Evolutionary conservation across 2,797 vertebrate genomes (phyloP).

Genomic region (Platyrinchus mystaceus): DNA sequence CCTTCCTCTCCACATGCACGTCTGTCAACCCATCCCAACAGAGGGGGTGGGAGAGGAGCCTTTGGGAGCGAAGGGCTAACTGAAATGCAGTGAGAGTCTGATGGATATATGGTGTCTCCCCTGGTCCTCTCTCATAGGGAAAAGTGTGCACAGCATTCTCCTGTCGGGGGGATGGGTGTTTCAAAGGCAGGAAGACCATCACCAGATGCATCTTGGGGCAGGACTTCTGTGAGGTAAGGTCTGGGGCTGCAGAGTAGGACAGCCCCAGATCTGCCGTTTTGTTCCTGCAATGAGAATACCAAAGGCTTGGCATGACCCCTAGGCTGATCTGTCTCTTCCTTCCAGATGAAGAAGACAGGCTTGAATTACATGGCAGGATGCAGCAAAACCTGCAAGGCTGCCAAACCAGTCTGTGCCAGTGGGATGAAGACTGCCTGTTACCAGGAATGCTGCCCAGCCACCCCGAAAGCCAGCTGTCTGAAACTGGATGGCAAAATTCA

Average conservation of each 20-base stretch:
- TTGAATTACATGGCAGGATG: constrained; percentile 75
- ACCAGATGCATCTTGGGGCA: constrained; percentile 42
- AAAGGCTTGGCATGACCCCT: not conserved
- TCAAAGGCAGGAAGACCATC: constrained; percentile 30
- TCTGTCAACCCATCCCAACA: too few relatives aligned
- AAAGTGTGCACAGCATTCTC: constrained; percentile 76
- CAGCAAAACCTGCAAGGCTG: constrained; percentile 70
- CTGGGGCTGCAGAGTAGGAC: not conserved
- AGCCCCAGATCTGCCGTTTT: not conserved
- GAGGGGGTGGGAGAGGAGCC: not conserved
- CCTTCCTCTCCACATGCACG: too few relatives aligned
- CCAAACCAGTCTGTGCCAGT: constrained; percentile 19
- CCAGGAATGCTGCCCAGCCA: constrained; percentile 82
- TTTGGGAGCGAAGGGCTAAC: not conserved
- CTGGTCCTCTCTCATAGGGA: constrained; percentile 57
- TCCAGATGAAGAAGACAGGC: constrained; percentile 79
- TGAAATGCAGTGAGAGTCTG: not conserved
- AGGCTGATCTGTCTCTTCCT: not conserved
- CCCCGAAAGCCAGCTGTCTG: constrained; percentile 75
- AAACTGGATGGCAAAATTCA: constrained; percentile 78
- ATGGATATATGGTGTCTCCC: not conserved
- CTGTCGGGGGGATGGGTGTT: constrained; percentile 75
- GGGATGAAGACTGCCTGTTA: constrained; percentile 60
- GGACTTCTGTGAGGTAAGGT: constrained; percentile 79
- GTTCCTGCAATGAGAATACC: accelerated